A percentile compares a stretch with the other conserved stretches of the same genome.
Conservation (phyloP, 2,888 invertebrate genomes). For the Odontomyia ornata region DNA sequence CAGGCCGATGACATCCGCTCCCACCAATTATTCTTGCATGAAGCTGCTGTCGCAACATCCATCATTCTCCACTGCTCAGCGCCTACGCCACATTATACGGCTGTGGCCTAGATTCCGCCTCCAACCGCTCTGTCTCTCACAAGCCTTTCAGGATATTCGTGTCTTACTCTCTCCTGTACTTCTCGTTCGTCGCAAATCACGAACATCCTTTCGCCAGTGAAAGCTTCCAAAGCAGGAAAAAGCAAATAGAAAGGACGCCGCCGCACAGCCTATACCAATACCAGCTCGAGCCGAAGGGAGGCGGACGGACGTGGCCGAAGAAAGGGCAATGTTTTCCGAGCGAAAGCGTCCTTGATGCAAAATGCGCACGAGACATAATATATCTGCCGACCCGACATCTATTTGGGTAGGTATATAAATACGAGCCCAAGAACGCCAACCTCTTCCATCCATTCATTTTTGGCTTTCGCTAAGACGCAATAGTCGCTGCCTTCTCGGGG, state of each 20-base stretch:
- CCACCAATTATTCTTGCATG: constrained; percentile 7
- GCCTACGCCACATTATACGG: constrained; percentile 15
- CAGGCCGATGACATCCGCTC: constrained; percentile 38
- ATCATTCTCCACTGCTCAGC: neutral
- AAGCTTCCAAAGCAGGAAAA: constrained; percentile 27
- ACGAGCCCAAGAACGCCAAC: neutral
- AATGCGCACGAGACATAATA: constrained; percentile 39
- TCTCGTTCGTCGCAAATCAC: neutral
- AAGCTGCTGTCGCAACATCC: neutral
- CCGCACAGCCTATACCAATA: neutral
- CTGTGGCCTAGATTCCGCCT: constrained; percentile 35
- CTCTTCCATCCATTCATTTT: neutral
- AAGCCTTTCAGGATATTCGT: constrained; percentile 7
- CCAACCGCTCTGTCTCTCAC: neutral
- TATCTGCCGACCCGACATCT: constrained; percentile 36
- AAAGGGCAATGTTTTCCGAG: constrained; percentile 30
- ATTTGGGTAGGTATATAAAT: neutral
- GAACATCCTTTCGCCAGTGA: constrained; percentile 26
- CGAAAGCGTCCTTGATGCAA: constrained; percentile 43
- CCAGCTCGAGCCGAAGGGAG: neutral
- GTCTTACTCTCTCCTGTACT: neutral
- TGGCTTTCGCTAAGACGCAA: neutral
- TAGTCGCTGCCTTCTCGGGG: neutral
- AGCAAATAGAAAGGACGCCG: constrained; percentile 15
- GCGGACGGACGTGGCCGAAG: neutral